Percentiles rank a stretch among this genome's conserved stretches.
phyloP scores from a whole-genome alignment of 2,113 vertebrate species.

The Ranitomeya imitator region DNA sequence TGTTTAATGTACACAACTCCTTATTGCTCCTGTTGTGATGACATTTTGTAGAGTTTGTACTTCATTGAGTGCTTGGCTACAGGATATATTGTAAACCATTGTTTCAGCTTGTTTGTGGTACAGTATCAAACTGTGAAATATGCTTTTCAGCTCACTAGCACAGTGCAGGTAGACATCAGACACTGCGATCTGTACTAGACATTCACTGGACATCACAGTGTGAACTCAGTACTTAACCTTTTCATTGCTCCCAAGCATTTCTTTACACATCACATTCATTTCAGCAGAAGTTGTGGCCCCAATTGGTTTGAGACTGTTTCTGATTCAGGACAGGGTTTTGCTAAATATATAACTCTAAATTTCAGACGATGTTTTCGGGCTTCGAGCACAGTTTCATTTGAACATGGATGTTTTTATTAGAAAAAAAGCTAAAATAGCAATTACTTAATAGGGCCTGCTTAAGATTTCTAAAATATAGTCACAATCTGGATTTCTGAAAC shows the following conservation, averaged over 20 bases:
- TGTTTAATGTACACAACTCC: slow-evolving; percentile 14
- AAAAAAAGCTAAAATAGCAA: no score
- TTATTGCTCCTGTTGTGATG: slow-evolving; percentile 27
- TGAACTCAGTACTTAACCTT: slow-evolving; percentile 53
- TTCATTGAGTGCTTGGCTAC: slow-evolving; percentile 35
- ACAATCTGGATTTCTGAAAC: no score
- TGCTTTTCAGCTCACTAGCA: slow-evolving; percentile 53
- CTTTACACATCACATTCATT: slow-evolving; percentile 7
- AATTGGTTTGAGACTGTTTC: background rate
- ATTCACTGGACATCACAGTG: slow-evolving; percentile 53
- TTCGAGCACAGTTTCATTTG: background rate
- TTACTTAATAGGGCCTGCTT: no score
- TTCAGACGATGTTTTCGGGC: background rate
- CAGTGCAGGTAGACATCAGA: slow-evolving; percentile 50
- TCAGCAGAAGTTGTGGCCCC: background rate
- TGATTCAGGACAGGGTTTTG: no score
- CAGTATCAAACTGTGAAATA: slow-evolving; percentile 55
- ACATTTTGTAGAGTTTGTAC: slow-evolving; percentile 39
- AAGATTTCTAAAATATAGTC: no score
- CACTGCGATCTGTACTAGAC: slow-evolving; percentile 34
- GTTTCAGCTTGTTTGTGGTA: slow-evolving; percentile 54
- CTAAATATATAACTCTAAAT: background rate
- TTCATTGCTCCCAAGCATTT: slow-evolving; percentile 33
- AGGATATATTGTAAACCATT: slow-evolving; percentile 52
- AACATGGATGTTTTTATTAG: no score